These are phyloP conservation scores for Atta cephalotes DNA, from an alignment of 1,140 invertebrate genomes.

Conservation along the genomic window DNA sequence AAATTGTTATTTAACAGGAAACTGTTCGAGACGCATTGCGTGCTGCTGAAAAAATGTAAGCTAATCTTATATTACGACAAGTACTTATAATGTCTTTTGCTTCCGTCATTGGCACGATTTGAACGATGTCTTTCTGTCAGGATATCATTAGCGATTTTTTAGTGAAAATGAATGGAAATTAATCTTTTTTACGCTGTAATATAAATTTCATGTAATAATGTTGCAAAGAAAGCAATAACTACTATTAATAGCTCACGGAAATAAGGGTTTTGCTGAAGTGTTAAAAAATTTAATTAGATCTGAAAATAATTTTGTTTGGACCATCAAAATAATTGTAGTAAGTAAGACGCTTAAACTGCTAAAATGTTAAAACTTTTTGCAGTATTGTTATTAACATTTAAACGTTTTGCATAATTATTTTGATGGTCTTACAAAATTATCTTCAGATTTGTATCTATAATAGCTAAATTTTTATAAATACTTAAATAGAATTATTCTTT, in stretches of 20 bases:
- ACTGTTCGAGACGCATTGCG: slow-evolving; percentile 3
- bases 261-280: no score
- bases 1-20: slow-evolving; percentile 39
- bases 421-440: no score
- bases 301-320: no score
- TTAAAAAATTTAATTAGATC: no score
- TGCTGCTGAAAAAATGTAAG: slow-evolving; percentile 30
- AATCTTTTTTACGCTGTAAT: neutral
- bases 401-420: no score
- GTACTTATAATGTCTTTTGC: neutral
- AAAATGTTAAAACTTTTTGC: no score
- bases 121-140: neutral
- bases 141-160: slow-evolving; percentile 37
- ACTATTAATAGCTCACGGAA: slow-evolving; percentile 23
- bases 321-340: no score
- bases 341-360: no score
- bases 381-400: no score
- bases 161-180: slow-evolving; percentile 38
- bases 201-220: slow-evolving; percentile 23
- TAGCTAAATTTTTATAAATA: no score
- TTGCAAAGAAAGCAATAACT: slow-evolving; percentile 26
- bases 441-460: no score
- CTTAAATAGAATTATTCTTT: no score
- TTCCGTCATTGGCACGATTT: neutral
- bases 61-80: slow-evolving; percentile 13